Conservation (phyloP, 1,140 invertebrate species). For the Thaumatotibia leucotreta region DNA sequence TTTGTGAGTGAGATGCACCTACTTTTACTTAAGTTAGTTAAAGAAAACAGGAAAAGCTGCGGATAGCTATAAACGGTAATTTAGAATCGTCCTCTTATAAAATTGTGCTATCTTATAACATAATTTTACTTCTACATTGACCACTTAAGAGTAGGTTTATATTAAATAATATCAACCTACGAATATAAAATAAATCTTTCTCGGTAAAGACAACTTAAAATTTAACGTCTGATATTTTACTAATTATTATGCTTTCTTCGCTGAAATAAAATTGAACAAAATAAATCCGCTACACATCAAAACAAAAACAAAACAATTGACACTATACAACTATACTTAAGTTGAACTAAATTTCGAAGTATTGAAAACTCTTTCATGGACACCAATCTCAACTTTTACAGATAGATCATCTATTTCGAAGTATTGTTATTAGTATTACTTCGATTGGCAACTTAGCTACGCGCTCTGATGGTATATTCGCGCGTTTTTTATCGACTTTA, state of each 20-base stretch:
- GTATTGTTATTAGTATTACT: not conserved
- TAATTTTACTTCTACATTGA: not conserved
- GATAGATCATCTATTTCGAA: not conserved
- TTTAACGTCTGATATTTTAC: not conserved
- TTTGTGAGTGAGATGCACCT: not conserved
- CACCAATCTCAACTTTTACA: not conserved
- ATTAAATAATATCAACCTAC: constrained; percentile 8
- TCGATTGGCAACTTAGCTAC: not conserved
- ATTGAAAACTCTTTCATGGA: not conserved
- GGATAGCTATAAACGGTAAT: not conserved
- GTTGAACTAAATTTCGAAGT: not conserved
- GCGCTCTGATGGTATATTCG: no score
- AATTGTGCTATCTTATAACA: constrained; percentile 4
- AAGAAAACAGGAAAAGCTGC: not conserved
- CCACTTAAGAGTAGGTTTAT: not conserved
- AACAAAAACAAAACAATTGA: constrained; percentile 6
- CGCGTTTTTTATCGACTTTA: no score
- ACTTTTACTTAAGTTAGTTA: not conserved
- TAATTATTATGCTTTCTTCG: not conserved
- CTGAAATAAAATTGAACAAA: not conserved
- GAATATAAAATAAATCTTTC: constrained; percentile 1
- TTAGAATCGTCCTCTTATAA: not conserved
- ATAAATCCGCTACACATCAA: not conserved
- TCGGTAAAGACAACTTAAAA: not conserved
- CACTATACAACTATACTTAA: not conserved